These are phyloP conservation scores for Oryctolagus cuniculus DNA, from an alignment of 2,113 vertebrate genomes.

Conservation along the genomic window DNA sequence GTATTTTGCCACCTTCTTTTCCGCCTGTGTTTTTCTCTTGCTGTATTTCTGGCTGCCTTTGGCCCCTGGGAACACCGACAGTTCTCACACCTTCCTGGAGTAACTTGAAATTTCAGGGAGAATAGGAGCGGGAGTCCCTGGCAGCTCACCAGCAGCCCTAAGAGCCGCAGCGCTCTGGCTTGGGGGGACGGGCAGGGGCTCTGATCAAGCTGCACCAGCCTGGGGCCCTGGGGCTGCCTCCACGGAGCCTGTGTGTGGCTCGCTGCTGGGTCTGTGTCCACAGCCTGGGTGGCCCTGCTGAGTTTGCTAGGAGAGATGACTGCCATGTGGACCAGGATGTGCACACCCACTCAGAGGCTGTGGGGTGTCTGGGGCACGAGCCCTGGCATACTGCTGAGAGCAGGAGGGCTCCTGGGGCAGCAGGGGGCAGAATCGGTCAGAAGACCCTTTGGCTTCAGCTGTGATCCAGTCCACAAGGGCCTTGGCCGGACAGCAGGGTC, in stretches of 20 bases:
- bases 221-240: background rate
- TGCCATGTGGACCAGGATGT: background rate
- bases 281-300: background rate
- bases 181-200: too few species aligned
- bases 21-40: background rate
- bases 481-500: background rate
- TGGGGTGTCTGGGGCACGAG: background rate
- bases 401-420: background rate
- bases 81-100: background rate
- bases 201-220: fast-evolving
- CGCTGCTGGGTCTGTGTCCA: background rate
- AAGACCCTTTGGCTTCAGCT: background rate
- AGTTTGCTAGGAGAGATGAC: background rate
- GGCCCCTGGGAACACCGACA: background rate
- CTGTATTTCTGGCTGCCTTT: background rate
- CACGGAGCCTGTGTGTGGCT: background rate
- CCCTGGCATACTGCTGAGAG: fast-evolving
- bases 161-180: background rate
- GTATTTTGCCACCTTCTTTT: background rate
- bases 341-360: background rate
- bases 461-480: background rate
- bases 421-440: background rate
- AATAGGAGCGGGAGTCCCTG: background rate
- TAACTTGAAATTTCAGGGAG: background rate
- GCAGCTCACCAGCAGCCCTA: background rate